phyloP scores from a whole-genome alignment of 2,113 vertebrate genomes.

The Eurypyga helias region DNA sequence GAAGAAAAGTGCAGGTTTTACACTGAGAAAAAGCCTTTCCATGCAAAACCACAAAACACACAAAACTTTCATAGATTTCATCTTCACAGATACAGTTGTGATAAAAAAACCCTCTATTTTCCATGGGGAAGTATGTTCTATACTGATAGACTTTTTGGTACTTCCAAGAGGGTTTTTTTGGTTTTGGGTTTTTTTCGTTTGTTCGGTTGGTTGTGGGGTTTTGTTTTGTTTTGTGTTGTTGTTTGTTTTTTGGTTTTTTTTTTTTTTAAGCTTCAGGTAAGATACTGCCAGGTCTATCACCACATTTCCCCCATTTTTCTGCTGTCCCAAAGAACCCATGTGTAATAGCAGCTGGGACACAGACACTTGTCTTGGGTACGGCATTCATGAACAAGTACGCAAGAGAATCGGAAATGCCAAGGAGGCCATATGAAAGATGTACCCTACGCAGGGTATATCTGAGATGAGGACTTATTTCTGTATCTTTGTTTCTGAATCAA shows the following conservation, averaged over 20 bases:
- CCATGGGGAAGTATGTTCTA: neutral
- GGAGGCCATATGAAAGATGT: neutral
- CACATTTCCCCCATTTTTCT: neutral
- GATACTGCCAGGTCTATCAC: neutral
- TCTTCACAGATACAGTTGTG: neutral
- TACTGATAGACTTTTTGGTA: neutral
- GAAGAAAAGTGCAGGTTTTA: neutral
- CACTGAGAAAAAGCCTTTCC: neutral
- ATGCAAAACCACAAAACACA: neutral
- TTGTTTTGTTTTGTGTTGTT: too few relatives aligned
- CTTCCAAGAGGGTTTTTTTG: neutral
- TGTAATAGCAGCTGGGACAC: neutral
- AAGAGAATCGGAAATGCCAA: neutral
- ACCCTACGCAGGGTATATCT: fast-evolving
- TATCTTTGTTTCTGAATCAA: neutral
- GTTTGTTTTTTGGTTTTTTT: too few relatives aligned
- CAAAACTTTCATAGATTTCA: neutral
- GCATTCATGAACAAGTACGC: neutral
- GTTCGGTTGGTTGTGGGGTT: too few relatives aligned
- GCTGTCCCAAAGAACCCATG: neutral
- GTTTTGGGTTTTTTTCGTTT: neutral
- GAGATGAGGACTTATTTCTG: neutral
- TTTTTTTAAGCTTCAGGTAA: neutral
- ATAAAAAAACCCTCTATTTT: neutral
- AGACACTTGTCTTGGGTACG: neutral